phyloP scores from a whole-genome alignment of 1,140 invertebrate species.

The Nomia melanderi region DNA sequence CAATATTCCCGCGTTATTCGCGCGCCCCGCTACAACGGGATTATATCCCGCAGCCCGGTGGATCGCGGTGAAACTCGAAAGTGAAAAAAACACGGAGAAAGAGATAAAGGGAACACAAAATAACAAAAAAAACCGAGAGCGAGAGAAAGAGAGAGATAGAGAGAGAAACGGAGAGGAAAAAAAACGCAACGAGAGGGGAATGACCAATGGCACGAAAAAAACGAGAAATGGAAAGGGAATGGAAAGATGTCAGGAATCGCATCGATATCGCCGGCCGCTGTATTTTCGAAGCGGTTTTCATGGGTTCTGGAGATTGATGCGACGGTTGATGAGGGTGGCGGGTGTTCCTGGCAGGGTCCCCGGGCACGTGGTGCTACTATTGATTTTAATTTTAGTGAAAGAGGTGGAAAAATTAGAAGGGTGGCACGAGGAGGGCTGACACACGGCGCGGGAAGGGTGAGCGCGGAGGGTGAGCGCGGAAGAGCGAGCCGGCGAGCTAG shows the following conservation, averaged over 20 bases:
- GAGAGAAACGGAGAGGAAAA: too few relatives aligned
- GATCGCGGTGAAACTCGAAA: neutral
- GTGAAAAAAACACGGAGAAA: neutral
- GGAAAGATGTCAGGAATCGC: constrained; percentile 10
- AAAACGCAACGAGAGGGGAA: too few relatives aligned
- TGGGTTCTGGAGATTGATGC: constrained; percentile 61
- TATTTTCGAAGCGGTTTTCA: constrained; percentile 70
- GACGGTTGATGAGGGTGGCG: constrained; percentile 73
- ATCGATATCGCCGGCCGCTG: constrained; percentile 52
- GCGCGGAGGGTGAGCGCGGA: constrained; percentile 24
- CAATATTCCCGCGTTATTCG: constrained; percentile 26
- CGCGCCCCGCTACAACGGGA: constrained; percentile 12
- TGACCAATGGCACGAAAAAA: too few relatives aligned
- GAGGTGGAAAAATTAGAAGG: constrained; percentile 82
- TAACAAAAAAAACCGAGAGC: neutral
- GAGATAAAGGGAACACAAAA: neutral
- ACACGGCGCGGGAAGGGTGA: constrained; percentile 56
- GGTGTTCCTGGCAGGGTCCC: constrained; percentile 75
- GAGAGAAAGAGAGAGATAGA: neutral
- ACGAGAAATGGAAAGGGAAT: too few relatives aligned
- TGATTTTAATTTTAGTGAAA: constrained; percentile 83
- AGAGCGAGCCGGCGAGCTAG: constrained; percentile 45
- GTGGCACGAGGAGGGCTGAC: constrained; percentile 76
- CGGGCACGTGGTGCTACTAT: constrained; percentile 81
- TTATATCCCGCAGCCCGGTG: neutral